phyloP scores from a whole-genome alignment of 2,888 invertebrate genomes.

The Napeogenes inachia region DNA sequence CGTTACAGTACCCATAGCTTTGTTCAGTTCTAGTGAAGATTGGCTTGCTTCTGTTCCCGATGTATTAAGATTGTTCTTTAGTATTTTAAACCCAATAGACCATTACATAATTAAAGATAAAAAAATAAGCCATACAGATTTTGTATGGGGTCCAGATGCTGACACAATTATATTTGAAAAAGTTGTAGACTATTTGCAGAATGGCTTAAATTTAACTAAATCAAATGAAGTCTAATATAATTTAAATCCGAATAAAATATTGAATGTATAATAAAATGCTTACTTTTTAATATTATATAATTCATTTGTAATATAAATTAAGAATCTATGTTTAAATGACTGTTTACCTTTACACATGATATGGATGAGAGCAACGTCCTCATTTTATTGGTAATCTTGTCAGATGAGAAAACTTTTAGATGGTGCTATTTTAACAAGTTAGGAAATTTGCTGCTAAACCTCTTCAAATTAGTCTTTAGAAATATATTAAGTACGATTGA shows the following conservation, averaged over 20 bases:
- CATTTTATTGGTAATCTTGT: slow-evolving; percentile 38
- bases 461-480: slow-evolving; percentile 17
- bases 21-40: slow-evolving; percentile 55
- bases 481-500: slow-evolving; percentile 3
- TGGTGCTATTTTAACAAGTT: slow-evolving; percentile 32
- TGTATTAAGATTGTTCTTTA: slow-evolving; percentile 47
- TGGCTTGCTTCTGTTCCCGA: slow-evolving; percentile 49
- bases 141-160: slow-evolving; percentile 51
- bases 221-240: slow-evolving; percentile 24
- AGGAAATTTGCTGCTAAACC: slow-evolving; percentile 31
- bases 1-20: slow-evolving; percentile 48
- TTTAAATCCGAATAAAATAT: no score
- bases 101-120: slow-evolving; percentile 47
- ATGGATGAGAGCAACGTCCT: slow-evolving; percentile 31
- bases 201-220: slow-evolving; percentile 31
- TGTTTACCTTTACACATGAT: slow-evolving; percentile 5
- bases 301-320: neutral
- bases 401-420: slow-evolving; percentile 43
- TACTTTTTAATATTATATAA: neutral
- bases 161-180: slow-evolving; percentile 44
- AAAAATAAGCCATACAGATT: slow-evolving; percentile 54
- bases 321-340: slow-evolving; percentile 2
- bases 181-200: slow-evolving; percentile 45
- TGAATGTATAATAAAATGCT: neutral
- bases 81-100: slow-evolving; percentile 49